A percentile compares a stretch with the other conserved stretches of the same genome.
Evolutionary conservation across 2,113 vertebrate genomes (phyloP).

Genomic region (Dasyornis broadbenti): DNA sequence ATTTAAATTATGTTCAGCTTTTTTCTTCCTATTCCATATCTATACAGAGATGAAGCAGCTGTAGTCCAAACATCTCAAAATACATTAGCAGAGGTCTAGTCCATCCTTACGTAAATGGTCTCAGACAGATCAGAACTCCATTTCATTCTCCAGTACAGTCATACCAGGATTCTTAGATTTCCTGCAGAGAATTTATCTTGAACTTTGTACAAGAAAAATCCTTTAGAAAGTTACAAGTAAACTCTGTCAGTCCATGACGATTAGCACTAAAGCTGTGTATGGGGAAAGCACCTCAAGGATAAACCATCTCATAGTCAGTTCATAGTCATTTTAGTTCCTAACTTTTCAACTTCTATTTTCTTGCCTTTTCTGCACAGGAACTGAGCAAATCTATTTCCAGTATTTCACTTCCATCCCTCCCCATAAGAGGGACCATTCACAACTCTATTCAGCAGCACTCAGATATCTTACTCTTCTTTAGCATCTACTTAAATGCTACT

Average conservation of each 20-base stretch:
- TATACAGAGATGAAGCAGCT: neutral
- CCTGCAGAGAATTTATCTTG: neutral
- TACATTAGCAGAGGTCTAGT: neutral
- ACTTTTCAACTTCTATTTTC: neutral
- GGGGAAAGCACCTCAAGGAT: neutral
- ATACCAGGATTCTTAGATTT: neutral
- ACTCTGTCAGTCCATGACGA: neutral
- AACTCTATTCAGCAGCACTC: neutral
- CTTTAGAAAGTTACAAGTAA: neutral
- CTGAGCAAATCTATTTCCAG: neutral
- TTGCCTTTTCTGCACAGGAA: neutral
- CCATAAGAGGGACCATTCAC: neutral
- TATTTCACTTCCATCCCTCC: neutral
- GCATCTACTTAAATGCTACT: neutral
- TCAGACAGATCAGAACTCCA: neutral
- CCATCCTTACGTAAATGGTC: neutral
- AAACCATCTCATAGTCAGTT: neutral
- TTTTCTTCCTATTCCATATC: neutral
- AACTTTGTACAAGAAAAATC: neutral
- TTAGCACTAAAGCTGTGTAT: neutral
- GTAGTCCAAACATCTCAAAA: neutral
- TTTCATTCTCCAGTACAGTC: neutral
- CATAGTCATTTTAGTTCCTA: neutral
- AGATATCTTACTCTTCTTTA: neutral
- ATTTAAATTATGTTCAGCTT: neutral